Evolutionary conservation across 2,888 invertebrate genomes (phyloP).

Genomic region (Xestia rhomboidea): DNA sequence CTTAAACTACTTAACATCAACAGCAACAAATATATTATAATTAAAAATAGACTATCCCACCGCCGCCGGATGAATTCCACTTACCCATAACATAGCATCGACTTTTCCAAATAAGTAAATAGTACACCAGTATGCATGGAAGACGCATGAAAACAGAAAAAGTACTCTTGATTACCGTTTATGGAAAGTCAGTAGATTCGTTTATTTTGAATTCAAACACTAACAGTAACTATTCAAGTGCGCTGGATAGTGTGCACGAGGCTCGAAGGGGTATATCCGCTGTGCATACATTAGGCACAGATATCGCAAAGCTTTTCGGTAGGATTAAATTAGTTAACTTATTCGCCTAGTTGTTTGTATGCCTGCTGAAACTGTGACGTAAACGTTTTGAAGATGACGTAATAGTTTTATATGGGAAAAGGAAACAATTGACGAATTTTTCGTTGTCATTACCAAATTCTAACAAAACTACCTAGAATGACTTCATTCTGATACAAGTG

Average conservation of each 20-base stretch:
- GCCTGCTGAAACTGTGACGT: conserved; percentile 56
- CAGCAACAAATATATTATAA: too few species aligned
- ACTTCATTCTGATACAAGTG: not conserved
- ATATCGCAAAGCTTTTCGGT: conserved; percentile 88
- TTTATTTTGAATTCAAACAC: not conserved
- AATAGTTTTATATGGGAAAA: not conserved
- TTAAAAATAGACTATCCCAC: too few species aligned
- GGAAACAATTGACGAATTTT: not conserved
- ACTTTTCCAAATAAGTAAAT: not conserved
- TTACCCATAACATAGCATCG: too few species aligned
- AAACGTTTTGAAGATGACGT: not conserved
- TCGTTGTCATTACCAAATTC: not conserved
- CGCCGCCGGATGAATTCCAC: too few species aligned
- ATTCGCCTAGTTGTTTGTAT: conserved; percentile 79
- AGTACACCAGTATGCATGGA: not conserved
- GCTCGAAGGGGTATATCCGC: conserved; percentile 81
- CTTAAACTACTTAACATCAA: not conserved
- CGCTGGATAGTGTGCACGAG: conserved; percentile 64
- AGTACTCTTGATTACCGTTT: not conserved
- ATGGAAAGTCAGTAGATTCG: not conserved
- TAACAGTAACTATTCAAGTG: conserved; percentile 54
- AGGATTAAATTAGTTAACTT: conserved; percentile 88
- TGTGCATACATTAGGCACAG: conserved; percentile 89
- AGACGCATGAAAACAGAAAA: not conserved
- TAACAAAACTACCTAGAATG: not conserved